A percentile compares a stretch with the other conserved stretches of the same genome.
phyloP scores from a whole-genome alignment of 2,888 invertebrate genomes.

The Pandemis heparana region DNA sequence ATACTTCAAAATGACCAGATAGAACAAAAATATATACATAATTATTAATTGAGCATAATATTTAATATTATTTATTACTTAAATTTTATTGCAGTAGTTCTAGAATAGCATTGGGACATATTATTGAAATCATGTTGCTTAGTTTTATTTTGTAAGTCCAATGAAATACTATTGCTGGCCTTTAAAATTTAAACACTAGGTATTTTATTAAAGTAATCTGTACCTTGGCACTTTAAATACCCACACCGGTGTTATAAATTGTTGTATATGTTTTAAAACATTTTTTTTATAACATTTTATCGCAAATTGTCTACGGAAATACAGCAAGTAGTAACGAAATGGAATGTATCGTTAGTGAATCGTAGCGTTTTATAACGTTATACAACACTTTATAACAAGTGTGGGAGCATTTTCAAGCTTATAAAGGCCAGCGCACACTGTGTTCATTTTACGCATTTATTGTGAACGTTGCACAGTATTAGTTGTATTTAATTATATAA shows the following conservation, averaged over 20 bases:
- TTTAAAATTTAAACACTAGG: not conserved
- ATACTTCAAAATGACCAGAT: not conserved
- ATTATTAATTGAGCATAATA: not conserved
- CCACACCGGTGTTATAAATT: no score
- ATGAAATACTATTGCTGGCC: not conserved
- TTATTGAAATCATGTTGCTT: constrained; percentile 18
- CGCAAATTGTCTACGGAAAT: no score
- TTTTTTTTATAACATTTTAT: no score
- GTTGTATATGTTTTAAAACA: no score
- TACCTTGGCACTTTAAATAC: not conserved
- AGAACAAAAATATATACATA: not conserved
- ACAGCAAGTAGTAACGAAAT: no score
- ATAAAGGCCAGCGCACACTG: not conserved
- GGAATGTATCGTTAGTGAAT: no score
- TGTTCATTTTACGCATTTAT: constrained; percentile 44
- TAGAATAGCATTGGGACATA: constrained; percentile 14
- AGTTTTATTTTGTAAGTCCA: constrained; percentile 1
- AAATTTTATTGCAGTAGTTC: not conserved
- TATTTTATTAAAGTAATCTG: not conserved
- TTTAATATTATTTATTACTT: constrained; percentile 32
- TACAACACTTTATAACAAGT: no score
- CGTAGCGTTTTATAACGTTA: no score
- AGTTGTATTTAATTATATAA: constrained; percentile 33
- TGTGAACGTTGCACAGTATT: constrained; percentile 16
- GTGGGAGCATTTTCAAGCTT: not conserved